Base-by-base conservation (phyloP, 2,888 invertebrate genomes). In the Mythimna impura region DNA sequence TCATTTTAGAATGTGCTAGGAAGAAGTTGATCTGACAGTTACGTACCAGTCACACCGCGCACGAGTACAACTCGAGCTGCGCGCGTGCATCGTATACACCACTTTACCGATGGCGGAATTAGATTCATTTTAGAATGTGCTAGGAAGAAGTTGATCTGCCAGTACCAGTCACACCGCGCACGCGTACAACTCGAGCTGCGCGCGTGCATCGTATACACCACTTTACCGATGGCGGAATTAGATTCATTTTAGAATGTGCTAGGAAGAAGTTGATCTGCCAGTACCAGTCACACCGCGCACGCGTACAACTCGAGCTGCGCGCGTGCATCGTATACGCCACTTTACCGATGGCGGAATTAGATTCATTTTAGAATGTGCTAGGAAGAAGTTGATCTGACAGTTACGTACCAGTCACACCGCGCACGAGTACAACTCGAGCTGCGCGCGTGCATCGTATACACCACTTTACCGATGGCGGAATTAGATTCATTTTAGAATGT, bases 291-390 rank as follows among this genome's bases (percentile, higher is more conserved):
- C 25, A 99, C 98, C 22, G 98, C 97, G 94, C 99, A 99, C 3
- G 99, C 99, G 96, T 99, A 98, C 65, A 98, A 98, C 94, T 99
- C 99, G 36, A 99, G 95, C 92, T 99, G 99, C n/a, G 99, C 99
- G 85, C 99, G 97, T 0, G 99, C 99, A 94, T 99, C 99, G 92
- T 99, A 99, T 65, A 97, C 97, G 1, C 98, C 97, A 78, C 97
- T 97, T 97, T 98, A 91, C 93, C 93, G 60, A 5, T 9, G 2
- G 2, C 0, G 7, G 8, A 20, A 36, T 40, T 34, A 54, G 5
- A 14, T 14, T 57, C 2, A 22, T 8, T 34, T 34, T 62, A 14
- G 14, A 47, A 47, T 47, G 14, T 14, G 14, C 43, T 47, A 9
- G 50, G 3, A 52, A n/a, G 1, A 52, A 52, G n/a, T 9, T n/a